Percentiles rank a stretch among this genome's conserved stretches.
Conservation (phyloP, 2,888 invertebrate genomes). For the Diabrotica balteata region DNA sequence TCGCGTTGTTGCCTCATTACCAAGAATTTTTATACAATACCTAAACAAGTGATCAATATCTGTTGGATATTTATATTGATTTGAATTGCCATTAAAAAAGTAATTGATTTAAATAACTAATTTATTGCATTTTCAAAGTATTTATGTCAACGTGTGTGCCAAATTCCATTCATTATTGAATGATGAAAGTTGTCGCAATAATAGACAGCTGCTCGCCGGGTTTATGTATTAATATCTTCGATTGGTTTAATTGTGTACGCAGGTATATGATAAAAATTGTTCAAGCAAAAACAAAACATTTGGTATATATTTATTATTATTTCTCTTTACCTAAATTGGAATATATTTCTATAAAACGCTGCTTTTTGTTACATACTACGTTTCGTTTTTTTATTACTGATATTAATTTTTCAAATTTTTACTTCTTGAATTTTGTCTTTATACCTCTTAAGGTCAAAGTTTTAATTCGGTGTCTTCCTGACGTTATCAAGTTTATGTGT, state of each 20-base stretch:
- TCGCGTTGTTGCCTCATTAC: conserved; percentile 9
- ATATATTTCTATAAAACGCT: too few species aligned
- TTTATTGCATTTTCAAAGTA: conserved; percentile 24
- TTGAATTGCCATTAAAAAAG: conserved; percentile 7
- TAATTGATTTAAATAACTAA: conserved; percentile 17
- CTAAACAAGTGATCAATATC: conserved; percentile 9
- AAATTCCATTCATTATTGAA: conserved; percentile 30
- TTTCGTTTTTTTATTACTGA: neutral
- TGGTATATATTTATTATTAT: too few species aligned
- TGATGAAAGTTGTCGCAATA: conserved; percentile 25
- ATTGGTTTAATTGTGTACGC: neutral
- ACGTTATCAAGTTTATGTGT: too few species aligned
- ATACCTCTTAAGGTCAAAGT: too few species aligned
- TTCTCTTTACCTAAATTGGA: too few species aligned
- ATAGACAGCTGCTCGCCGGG: conserved; percentile 29
- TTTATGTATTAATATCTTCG: conserved; percentile 30
- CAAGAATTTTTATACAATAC: conserved; percentile 10
- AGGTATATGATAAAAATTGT: neutral
- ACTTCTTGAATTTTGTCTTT: too few species aligned
- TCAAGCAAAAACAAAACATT: too few species aligned
- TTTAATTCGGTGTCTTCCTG: too few species aligned
- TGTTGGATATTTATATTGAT: conserved; percentile 15
- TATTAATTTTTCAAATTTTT: too few species aligned
- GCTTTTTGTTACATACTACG: too few species aligned
- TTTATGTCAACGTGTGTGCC: conserved; percentile 37